Evolutionary conservation across 2,888 invertebrate species (phyloP), one percentile per base, ranked within the genome.

Genomic region (Drosophila nigricruria): DNA sequence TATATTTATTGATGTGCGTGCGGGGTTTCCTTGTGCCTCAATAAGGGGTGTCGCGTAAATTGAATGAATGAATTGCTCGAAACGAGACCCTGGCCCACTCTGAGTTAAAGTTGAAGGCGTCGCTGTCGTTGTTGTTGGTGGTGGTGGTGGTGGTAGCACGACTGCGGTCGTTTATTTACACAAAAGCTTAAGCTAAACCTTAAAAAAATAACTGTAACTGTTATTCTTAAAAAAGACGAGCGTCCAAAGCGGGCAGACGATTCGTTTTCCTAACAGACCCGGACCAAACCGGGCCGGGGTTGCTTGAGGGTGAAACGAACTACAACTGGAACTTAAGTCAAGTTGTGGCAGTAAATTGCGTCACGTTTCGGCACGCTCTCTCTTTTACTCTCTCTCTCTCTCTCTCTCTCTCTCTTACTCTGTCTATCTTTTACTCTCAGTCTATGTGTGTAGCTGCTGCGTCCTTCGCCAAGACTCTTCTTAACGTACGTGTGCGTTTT

Each of bases 141-240:
- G 73, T 72, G 86, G 38, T 38, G 62, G 58, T 62, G 73, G 75
- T 76, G 86, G 82, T 78, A 75, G 70, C 75, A 81, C 76, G 78
- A 81, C 89, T 81, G 82, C 77, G 79, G 81, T 81, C 81, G 84
- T 82, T 89, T 90, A 90, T 91, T 90, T 90, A 89, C 90, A 90
- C 88, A 91, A 86, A 84, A 88, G 88, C 89, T 91, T 88, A 89
- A 90, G 90, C 88, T 84, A 87, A 90, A 87, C 89, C 90, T 90
- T 90, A 87, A 89, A 88, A 88, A 88, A 88, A 87, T 90, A 90
- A 87, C 90, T 88, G 87, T 77, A 77, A 88, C 90, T 82, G 86
- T 85, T 85, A 89, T 85, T 88, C 90, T 86, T 74, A 90, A 86
- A 88, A 81, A 81, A 57, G 61, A 77, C 64, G 73, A 77, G 78